These are phyloP conservation scores for Thryonomys swinderianus DNA, from an alignment of 2,113 vertebrate species.

Conservation along the genomic window DNA sequence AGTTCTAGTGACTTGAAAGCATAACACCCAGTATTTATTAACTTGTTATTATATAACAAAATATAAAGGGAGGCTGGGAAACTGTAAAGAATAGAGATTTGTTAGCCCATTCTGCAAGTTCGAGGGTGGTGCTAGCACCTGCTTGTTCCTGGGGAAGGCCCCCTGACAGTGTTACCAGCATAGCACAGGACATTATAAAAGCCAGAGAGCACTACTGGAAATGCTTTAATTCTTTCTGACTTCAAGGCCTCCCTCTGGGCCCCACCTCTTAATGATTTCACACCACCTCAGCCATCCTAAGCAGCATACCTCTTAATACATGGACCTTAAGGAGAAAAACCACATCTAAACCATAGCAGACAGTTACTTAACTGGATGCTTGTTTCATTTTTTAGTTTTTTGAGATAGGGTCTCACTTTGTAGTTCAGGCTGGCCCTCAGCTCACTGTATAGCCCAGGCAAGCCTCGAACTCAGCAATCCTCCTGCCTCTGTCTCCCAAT, in stretches of 20 bases:
- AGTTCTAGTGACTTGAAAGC: not conserved
- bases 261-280: not conserved
- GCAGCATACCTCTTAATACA: not conserved
- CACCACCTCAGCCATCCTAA: not conserved
- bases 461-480: not conserved
- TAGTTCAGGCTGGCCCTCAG: no score
- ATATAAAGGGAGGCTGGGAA: not conserved
- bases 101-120: not conserved
- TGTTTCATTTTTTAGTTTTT: not conserved
- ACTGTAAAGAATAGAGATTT: not conserved
- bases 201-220: not conserved
- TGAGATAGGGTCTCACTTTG: not conserved
- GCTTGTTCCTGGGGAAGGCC: not conserved
- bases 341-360: not conserved
- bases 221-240: not conserved
- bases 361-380: not conserved
- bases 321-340: no score
- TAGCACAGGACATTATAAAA: not conserved
- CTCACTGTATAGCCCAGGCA: not conserved
- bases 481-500: not conserved
- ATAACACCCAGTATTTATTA: not conserved
- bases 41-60: not conserved
- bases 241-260: not conserved
- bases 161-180: not conserved
- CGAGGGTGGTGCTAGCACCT: not conserved